Base-by-base conservation (phyloP, 1,140 invertebrate species). In the Brachionus angularis region DNA sequence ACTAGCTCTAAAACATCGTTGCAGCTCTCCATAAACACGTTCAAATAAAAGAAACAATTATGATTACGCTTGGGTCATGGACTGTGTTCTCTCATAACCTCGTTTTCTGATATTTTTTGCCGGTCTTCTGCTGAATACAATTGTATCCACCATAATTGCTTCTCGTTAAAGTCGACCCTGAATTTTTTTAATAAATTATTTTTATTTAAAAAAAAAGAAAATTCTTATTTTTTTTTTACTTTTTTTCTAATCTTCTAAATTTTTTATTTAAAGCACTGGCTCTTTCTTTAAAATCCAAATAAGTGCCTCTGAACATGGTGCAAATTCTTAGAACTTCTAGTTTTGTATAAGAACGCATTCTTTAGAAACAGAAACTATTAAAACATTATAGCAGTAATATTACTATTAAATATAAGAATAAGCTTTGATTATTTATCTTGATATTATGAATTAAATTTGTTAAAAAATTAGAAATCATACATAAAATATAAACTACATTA, bases 11-110 rank as follows among this genome's bases (percentile, higher is more conserved):
- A 74, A 5, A 80, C 79, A 76, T 82, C 80, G 73, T 81, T 82
- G 55, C 80, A 82, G 67, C 80, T 79, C 73, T 82, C 79, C 79
- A 82, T 82, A 71, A 82, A 81, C 53, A 73, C 77, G 73, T 82
- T 82, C 8, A 82, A 75, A 3, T 77, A 71, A 52, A 79, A 76
- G 76, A 82, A 82, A 44, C 78, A 79, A 7, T 77, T 74, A 33
- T 80, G 77, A 75, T 81, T 82, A 31, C 80, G 73, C 3, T 78
- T 75, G 5, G 80, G 80, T 80, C 80, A 82, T 14, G 79, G 78
- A 61, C 79, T 80, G 49, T 80, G 75, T 44, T 74, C 77, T 75
- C 76, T 79, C 14, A 81, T 72, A 47, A 80, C 78, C 49, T 79
- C 79, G n/a, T 72, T 36, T 47, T 76, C 73, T 0, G 72, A 73